Evolutionary conservation across 2,113 vertebrate species (phyloP), one percentile per base, ranked within the genome.

Genomic region (Apus apus): DNA sequence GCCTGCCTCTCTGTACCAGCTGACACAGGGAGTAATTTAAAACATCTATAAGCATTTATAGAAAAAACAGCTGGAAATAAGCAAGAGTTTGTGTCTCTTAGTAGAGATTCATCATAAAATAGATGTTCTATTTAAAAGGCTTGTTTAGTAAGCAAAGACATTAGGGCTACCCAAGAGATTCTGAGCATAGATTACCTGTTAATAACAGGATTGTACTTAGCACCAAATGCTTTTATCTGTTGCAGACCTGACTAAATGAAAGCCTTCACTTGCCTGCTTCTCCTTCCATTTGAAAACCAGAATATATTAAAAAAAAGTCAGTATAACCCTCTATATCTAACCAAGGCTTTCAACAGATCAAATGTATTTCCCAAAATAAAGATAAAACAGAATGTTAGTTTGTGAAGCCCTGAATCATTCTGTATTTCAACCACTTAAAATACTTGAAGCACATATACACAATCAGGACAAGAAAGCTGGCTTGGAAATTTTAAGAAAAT

Each of bases 311-410:
- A 48, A 8, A 56, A 48, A 38, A 23, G 1, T 34, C 43, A 34
- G 9, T 61, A 19, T 83, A 90, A 80, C 30, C 70, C 72, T 85
- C 90, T 89, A 13, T 60, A 80, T 89, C 64, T 66, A 91, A 89
- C 45, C 43, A 60, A 93, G 74, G 54, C 80, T 92, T 94, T 85
- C 88, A 89, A 71, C 64, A 92, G 92, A 95, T 95, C 84, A 93
- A 94, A 91, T 91, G 46, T 85, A 85, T 86, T 93, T 94, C 80
- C 60, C 45, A 22, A 95, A 94, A 96, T 95, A 93, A 96, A 96
- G 79, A 92, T 95, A 90, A 95, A 96, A 85, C 76, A 64, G 91
- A 89, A 85, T 73, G 85, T 68, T 93, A 85, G 88, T 96, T 93
- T 92, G 74, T 87, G 81, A 90, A 93, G 66, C 71, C 61, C 72